Evolutionary conservation across 2,888 invertebrate genomes (phyloP).

Genomic region (Lithophane semibrunnea): DNA sequence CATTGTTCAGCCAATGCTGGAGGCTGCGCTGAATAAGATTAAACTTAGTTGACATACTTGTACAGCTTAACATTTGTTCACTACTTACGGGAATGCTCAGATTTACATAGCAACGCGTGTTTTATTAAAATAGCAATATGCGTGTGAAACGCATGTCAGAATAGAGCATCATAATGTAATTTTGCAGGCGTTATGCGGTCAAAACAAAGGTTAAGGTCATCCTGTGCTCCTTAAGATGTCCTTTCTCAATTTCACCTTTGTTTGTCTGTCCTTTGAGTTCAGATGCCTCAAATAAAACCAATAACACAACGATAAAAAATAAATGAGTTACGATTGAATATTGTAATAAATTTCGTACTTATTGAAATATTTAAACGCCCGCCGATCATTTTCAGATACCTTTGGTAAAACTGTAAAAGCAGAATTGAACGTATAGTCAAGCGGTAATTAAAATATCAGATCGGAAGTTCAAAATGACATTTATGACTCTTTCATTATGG

Average conservation of each 20-base stretch:
- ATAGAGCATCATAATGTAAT: constrained; percentile 16
- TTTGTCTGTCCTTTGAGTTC: constrained; percentile 36
- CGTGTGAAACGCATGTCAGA: not conserved
- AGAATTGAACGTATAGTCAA: not conserved
- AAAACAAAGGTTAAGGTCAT: constrained; percentile 41
- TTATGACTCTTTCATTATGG: not conserved
- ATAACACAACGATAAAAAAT: constrained; percentile 19
- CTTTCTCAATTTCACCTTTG: constrained; percentile 48
- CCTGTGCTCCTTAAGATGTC: constrained; percentile 36
- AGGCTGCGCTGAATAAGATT: constrained; percentile 17
- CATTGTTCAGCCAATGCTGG: constrained; percentile 11
- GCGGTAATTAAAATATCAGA: constrained; percentile 7
- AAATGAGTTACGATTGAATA: constrained; percentile 9
- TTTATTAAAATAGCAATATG: constrained; percentile 12
- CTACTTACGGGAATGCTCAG: not conserved
- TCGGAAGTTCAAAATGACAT: constrained; percentile 10
- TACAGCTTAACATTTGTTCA: not conserved
- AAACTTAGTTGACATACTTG: not conserved
- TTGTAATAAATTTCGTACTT: constrained; percentile 16
- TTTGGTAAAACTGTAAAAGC: constrained; percentile 8
- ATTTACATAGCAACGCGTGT: not conserved
- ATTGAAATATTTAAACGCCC: constrained; percentile 14
- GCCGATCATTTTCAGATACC: constrained; percentile 18
- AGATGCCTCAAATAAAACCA: constrained; percentile 9
- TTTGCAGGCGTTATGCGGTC: not conserved